Evolutionary conservation across 1,140 invertebrate genomes (phyloP), one percentile per base, ranked within the genome.

Genomic region (Glomeris maerens): DNA sequence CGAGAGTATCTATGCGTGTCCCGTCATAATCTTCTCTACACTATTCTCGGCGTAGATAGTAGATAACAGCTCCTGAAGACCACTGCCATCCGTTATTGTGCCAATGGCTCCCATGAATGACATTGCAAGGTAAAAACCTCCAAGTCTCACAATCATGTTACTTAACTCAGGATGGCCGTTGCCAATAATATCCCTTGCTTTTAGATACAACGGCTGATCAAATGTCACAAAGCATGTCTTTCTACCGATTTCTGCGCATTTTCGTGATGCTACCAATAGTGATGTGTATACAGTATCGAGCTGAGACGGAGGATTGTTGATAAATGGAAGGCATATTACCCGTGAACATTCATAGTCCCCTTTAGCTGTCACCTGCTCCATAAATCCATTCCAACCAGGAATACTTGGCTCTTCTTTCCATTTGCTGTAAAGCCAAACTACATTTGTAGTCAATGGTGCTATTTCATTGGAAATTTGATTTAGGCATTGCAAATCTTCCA

Each of bases 1-100:
- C 62, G 49, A 25, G 47, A 42, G n/a, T 55, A 47, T 29, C 57
- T 45, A n/a, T n/a, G n/a, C n/a, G 39, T 63, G 60, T 21, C 58
- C 54, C n/a, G 36, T 50, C 36, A 63, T 14, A 55, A 61, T 61
- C 39, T 61, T 54, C 21, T 20, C 42, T 14, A 59, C 55, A 20
- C 57, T n/a, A 28, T 55, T 56, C 7, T 47, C 14, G 13, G 47
- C 53, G 52, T 57, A 60, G 2, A 59, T 26, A 10, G 47, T 54
- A 31, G 55, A 50, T 3, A 57, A 29, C 0, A 59, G 3, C 23
- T 60, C 51, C 25, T 25, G 41, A 3, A 60, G 50, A 14, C 59
- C 52, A 36, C 52, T 54, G 0, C 49, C 55, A 21, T 38, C 10
- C 57, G 60, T 60, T 14, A 59, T 27, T 27, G 57, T 38, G 13